Base-by-base conservation (phyloP, 1,140 invertebrate genomes). In the Xylocopa sonorina region DNA sequence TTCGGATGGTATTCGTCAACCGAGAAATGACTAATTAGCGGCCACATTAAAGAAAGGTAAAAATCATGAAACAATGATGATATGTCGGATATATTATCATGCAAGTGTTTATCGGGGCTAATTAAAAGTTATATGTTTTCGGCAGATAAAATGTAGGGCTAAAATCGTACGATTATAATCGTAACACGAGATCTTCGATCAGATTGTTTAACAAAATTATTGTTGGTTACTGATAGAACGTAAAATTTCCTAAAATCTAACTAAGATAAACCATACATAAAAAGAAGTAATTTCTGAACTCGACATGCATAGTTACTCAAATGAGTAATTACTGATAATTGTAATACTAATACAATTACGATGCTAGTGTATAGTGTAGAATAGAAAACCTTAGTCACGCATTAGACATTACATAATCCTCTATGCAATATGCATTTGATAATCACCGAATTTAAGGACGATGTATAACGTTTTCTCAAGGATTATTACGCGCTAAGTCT, bases 41-140 rank as follows among this genome's bases (percentile, higher is more conserved):
- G 51, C 29, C 16, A 64, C 0, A 21, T 12, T 24, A 51, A 46
- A 32, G n/a, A 29, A 6, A 48, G 43, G 34, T 58, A 18, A 21
- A 29, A 72, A 58, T 46, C 48, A n/a, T 43, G 58, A 48, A 2
- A 29, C 16, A n/a, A 14, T 63, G 34, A 9, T 32, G 50, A 24
- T 3, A 14, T 21, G 3, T 9, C 2, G 6, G 9, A 4, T 38
- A 38, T 67, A 60, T 29, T 50, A 60, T 76, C 63, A 9, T 3
- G 29, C 6, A n/a, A 14, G 1, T 29, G 27, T 38, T 77, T 77
- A 69, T 77, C 53, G 18, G 18, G 14, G 0, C 5, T 21, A 9
- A 57, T 68, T 46, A 48, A 58, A 57, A 58, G 57, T 48, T 66
- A 67, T 43, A 46, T 60, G 66, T 77, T 77, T 58, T 60, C 43